These are phyloP conservation scores for Platalea minor DNA, from an alignment of 2,797 vertebrate species.

Conservation along the genomic window DNA sequence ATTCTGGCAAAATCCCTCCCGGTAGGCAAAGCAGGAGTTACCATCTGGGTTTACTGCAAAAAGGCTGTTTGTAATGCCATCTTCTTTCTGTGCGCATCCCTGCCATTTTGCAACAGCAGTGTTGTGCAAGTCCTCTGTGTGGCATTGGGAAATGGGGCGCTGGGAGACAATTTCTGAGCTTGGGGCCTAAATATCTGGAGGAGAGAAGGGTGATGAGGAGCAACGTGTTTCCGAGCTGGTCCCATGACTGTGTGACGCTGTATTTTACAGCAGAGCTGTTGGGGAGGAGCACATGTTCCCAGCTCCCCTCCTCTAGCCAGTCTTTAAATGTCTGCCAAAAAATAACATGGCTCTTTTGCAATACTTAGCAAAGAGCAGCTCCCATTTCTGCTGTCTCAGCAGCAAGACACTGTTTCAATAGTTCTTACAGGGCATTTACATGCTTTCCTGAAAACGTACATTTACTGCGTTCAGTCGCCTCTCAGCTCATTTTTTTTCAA, in stretches of 20 bases:
- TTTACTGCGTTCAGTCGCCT: not conserved
- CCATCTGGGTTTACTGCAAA: not conserved
- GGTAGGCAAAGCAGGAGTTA: not conserved
- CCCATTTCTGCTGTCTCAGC: not conserved
- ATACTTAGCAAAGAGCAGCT: not conserved
- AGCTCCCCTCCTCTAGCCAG: not conserved
- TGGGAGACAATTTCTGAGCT: not conserved
- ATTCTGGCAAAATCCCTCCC: not conserved
- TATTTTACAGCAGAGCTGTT: not conserved
- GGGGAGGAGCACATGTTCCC: not conserved
- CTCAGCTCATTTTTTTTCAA: not conserved
- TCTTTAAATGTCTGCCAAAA: not conserved
- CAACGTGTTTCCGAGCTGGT: not conserved
- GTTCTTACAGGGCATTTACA: not conserved
- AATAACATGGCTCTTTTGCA: not conserved
- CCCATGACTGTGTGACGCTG: not conserved
- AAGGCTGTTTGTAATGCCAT: not conserved
- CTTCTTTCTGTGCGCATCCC: accelerated
- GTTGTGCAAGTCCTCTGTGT: accelerated
- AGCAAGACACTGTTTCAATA: not conserved
- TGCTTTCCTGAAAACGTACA: not conserved
- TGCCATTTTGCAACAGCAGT: not conserved
- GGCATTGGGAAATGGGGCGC: accelerated
- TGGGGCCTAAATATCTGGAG: not conserved
- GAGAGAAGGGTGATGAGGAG: not conserved